Evolutionary conservation across 1,140 invertebrate genomes (phyloP), one percentile per base, ranked within the genome.

Genomic region (Thrips palmi): DNA sequence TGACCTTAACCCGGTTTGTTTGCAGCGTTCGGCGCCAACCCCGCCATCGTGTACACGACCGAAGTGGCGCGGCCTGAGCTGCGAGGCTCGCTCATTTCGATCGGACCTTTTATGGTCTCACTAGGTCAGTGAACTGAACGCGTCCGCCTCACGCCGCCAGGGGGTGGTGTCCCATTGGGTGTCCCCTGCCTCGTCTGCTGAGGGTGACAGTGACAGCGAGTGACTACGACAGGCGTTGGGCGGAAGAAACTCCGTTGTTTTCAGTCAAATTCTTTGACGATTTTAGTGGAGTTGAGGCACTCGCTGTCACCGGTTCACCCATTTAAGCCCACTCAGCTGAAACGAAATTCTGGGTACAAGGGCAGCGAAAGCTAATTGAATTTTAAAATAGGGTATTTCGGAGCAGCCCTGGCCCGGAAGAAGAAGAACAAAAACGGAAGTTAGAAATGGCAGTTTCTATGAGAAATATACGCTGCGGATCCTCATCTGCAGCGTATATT

Each of bases 1-100:
- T 22, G 19, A 24, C 6, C 10, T 20, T 39, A 33, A 36, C 21
- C n/a, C 7, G 7, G 19, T 30, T 36, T 39, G 30, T 40, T 29
- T 28, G 28, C 52, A 47, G 64, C 63, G 1, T 45, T 65, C 33
- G 59, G 56, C 1, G 64, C 58, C 0, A 64, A 60, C 21, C 65
- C 66, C 5, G 63, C 63, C 0, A 61, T 65, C 22, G 66, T 68
- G 14, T 68, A 68, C 45, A 65, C 68, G 20, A 68, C 66, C 4
- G 66, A 68, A 48, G 64, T 68, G 1, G 61, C 64, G 0, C 47
- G 59, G 25, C 62, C 63, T 0, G 64, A 68, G 43, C 47, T 67
- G 4, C 49, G 66, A 31, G 64, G 65, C 10, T 63, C 64, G 0
- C 49, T 68, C 22, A 58, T 64, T 39, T 61, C 61, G 0, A 52